A percentile compares a stretch with the other conserved stretches of the same genome.
Conservation (phyloP, 2,797 vertebrate genomes). For the Premnoplex brunnescens region DNA sequence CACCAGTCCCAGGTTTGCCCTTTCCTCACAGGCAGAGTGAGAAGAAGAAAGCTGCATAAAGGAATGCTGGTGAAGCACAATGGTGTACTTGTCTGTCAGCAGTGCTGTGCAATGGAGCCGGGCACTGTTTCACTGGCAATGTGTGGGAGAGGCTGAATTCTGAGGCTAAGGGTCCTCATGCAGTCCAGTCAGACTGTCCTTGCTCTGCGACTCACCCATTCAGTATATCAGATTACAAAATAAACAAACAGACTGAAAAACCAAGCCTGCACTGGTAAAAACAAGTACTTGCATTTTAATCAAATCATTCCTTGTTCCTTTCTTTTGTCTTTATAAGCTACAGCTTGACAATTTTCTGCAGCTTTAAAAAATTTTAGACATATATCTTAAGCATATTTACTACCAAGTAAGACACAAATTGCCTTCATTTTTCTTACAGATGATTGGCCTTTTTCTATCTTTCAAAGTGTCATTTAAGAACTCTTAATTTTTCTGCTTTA, state of each 20-base stretch:
- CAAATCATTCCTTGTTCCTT: neutral
- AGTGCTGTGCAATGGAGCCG: neutral
- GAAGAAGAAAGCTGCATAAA: neutral
- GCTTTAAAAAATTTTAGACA: neutral
- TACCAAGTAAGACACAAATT: neutral
- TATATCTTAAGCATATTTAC: neutral
- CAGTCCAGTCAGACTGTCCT: neutral
- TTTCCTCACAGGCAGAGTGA: neutral
- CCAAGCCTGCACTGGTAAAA: neutral
- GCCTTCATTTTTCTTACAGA: neutral
- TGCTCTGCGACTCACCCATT: neutral
- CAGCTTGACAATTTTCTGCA: neutral
- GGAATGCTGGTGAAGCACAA: neutral
- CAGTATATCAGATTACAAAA: neutral
- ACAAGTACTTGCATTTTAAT: neutral
- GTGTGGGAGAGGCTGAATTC: neutral
- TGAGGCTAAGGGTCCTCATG: neutral
- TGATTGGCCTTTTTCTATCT: neutral
- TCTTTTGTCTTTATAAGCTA: accelerated
- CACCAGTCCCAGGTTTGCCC: neutral
- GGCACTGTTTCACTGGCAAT: accelerated
- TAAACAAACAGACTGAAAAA: neutral
- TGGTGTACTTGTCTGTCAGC: neutral
- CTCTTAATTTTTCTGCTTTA: neutral
- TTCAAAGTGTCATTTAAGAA: neutral